phyloP scores from a whole-genome alignment of 30 jellyfish, hydroid and myxozoan genomes.

The Aurelia aurita region DNA sequence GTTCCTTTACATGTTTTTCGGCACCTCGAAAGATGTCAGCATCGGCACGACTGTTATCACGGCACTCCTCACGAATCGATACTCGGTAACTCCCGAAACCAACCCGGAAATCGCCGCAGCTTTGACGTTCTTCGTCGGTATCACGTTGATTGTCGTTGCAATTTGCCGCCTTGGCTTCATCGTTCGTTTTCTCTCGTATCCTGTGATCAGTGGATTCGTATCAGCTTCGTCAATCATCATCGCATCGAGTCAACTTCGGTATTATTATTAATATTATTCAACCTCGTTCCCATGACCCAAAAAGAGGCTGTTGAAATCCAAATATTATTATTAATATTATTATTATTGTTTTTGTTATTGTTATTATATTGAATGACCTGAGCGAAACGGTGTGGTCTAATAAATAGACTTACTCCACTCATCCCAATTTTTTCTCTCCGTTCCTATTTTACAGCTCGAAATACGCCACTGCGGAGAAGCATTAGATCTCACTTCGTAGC shows the following conservation, averaged over 20 bases:
- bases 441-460: too few relatives aligned
- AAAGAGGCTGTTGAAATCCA: too few relatives aligned
- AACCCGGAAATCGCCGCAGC: conserved; percentile 76
- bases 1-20: conserved; percentile 69
- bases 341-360: too few relatives aligned
- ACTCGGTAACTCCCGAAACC: conserved; percentile 36
- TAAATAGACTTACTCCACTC: too few relatives aligned
- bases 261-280: too few relatives aligned
- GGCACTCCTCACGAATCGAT: conserved; percentile 77
- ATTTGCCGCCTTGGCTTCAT: conserved; percentile 77
- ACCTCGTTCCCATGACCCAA: too few relatives aligned
- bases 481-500: too few relatives aligned
- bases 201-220: conserved; percentile 88
- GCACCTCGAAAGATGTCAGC: conserved; percentile 81
- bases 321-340: too few relatives aligned
- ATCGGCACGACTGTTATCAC: conserved; percentile 88
- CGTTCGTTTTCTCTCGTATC: conserved; percentile 77
- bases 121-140: conserved; percentile 74
- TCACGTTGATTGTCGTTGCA: conserved; percentile 70
- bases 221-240: conserved; percentile 88
- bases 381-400: too few relatives aligned
- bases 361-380: too few relatives aligned
- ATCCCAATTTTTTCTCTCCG: too few relatives aligned
- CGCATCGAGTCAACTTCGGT: conserved; percentile 72
- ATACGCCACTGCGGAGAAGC: too few relatives aligned